phyloP scores from a whole-genome alignment of 2,888 invertebrate genomes.

The Girardia tigrina region DNA sequence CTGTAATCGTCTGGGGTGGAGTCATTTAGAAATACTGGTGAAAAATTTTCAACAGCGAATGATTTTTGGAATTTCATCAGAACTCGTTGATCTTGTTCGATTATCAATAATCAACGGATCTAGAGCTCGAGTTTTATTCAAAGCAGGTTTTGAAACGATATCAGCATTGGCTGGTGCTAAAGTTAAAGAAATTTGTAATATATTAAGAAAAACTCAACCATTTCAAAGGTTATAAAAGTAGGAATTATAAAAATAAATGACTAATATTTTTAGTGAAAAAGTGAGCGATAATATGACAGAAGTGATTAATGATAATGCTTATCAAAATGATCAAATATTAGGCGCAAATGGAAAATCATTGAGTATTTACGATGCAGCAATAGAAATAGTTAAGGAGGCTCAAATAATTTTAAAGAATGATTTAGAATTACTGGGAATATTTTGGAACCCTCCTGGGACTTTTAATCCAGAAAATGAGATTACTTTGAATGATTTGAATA shows the following conservation, averaged over 20 bases:
- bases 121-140: conserved; percentile 68
- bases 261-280: background rate
- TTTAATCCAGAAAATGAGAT: background rate
- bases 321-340: background rate
- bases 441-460: background rate
- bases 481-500: background rate
- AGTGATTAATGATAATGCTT: background rate
- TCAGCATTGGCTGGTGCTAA: conserved; percentile 65
- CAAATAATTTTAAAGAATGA: background rate
- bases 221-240: conserved; percentile 16
- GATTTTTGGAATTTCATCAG: conserved; percentile 79
- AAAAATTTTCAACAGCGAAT: conserved; percentile 82
- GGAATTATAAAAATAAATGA: background rate
- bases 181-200: conserved; percentile 60
- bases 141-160: conserved; percentile 65
- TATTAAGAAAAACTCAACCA: conserved; percentile 52
- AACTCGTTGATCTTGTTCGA: conserved; percentile 71
- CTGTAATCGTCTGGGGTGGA: conserved; percentile 79
- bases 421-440: background rate
- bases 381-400: background rate
- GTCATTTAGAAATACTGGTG: conserved; percentile 70
- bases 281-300: background rate
- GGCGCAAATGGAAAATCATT: background rate
- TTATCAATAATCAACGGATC: conserved; percentile 68
- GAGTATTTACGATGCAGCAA: background rate